Conservation (phyloP, 1,140 invertebrate genomes). For the Drosophila baimaii region DNA sequence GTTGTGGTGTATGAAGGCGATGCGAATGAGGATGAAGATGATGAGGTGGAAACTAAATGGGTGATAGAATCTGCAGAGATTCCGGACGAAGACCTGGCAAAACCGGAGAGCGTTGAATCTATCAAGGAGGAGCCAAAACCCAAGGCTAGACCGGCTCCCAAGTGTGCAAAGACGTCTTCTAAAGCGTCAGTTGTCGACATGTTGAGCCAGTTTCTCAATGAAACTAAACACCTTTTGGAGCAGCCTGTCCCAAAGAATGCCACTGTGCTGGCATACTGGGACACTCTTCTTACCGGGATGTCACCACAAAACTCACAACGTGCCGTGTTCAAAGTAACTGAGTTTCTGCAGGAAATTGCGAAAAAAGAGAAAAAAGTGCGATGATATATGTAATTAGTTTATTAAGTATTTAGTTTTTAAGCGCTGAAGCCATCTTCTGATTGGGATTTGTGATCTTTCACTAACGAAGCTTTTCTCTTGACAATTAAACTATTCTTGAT, state of each 20-base stretch:
- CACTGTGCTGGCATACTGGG: conserved; percentile 6
- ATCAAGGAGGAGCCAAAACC: not conserved
- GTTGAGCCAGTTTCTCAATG: conserved; percentile 6
- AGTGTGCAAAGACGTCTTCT: not conserved
- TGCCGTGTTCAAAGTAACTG: conserved; percentile 1
- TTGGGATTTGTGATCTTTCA: not conserved
- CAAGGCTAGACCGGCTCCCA: not conserved
- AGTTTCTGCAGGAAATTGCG: conserved; percentile 6
- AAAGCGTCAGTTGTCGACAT: conserved; percentile 1
- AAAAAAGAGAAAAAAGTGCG: conserved; percentile 3
- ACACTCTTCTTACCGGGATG: conserved; percentile 3
- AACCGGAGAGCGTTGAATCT: not conserved
- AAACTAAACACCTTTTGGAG: not conserved
- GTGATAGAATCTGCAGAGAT: conserved; percentile 1
- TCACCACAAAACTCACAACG: conserved; percentile 8
- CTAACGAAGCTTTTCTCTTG: not conserved
- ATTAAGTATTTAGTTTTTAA: conserved; percentile 3
- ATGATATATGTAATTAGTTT: no score
- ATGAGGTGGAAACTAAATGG: not conserved
- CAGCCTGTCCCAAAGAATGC: conserved; percentile 10
- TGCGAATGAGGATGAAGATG: not conserved
- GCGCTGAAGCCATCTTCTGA: no score
- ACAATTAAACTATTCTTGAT: conserved; percentile 11
- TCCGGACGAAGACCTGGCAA: not conserved
- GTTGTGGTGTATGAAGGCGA: not conserved